Conservation (phyloP, 2,113 vertebrate species). For the Aleadryas rufinucha region DNA sequence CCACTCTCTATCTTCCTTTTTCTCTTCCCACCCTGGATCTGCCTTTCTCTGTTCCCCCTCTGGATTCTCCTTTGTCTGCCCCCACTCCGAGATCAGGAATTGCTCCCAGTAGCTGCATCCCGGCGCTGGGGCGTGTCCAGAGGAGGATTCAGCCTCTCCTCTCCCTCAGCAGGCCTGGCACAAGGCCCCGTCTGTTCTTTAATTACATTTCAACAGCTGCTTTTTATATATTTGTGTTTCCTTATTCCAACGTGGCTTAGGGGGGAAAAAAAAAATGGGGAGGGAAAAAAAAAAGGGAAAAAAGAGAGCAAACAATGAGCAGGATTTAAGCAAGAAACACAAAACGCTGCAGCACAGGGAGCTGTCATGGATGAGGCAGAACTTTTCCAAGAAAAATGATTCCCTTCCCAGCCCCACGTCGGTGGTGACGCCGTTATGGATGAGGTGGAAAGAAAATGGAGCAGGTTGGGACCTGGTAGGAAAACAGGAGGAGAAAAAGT, state of each 20-base stretch:
- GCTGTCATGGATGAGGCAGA: conserved; percentile 5
- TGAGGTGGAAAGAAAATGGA: neutral
- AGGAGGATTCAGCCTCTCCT: conserved; percentile 40
- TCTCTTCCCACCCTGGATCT: fast-evolving
- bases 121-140: neutral
- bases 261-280: fast-evolving
- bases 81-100: neutral
- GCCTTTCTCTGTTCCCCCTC: neutral
- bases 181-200: conserved; percentile 54
- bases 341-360: conserved; percentile 22
- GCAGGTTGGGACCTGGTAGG: neutral
- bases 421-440: neutral
- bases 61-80: neutral
- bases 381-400: conserved; percentile 25
- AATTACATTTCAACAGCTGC: conserved; percentile 70
- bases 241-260: conserved; percentile 47
- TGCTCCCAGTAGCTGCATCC: neutral
- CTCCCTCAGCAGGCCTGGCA: conserved; percentile 61
- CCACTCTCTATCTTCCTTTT: neutral
- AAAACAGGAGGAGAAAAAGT: neutral
- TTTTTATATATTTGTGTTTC: conserved; percentile 70
- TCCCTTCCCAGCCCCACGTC: neutral
- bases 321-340: conserved; percentile 26
- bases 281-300: neutral
- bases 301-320: conserved; percentile 7